phyloP scores from a whole-genome alignment of 2,797 vertebrate species.

The Periophthalmus magnuspinnatus region DNA sequence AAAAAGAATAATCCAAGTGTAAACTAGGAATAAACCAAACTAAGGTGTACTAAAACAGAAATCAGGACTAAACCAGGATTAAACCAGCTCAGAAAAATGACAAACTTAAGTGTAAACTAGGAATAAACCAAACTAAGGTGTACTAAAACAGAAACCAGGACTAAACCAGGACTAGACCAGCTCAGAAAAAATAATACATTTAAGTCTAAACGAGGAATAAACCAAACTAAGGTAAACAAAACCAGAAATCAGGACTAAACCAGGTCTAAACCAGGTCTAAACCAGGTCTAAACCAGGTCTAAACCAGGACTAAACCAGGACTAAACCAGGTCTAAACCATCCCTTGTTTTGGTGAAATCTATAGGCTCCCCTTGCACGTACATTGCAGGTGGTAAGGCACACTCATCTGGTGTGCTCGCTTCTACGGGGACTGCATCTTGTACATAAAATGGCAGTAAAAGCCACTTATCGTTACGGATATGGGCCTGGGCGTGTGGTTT shows the following conservation, averaged over 20 bases:
- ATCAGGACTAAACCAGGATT: not conserved
- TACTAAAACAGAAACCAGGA: too few relatives aligned
- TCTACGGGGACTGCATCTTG: conserved; percentile 30
- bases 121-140: too few relatives aligned
- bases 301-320: not conserved
- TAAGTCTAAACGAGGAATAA: too few relatives aligned
- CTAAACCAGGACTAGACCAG: not conserved
- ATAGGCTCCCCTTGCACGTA: conserved; percentile 3
- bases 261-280: too few relatives aligned
- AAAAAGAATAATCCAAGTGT: too few relatives aligned
- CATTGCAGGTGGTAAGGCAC: not conserved
- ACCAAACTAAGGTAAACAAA: too few relatives aligned
- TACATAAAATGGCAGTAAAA: conserved; percentile 33
- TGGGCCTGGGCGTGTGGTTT: conserved; percentile 29
- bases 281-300: too few relatives aligned
- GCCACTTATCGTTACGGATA: conserved; percentile 20
- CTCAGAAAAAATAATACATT: too few relatives aligned
- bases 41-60: not conserved
- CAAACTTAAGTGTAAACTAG: too few relatives aligned
- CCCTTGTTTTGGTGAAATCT: not conserved
- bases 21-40: too few relatives aligned
- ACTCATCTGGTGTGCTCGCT: conserved; percentile 20
- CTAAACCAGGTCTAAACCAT: not conserved
- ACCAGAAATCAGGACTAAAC: too few relatives aligned
- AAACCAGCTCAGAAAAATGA: too few relatives aligned